Conservation (phyloP, 2,797 vertebrate genomes). For the Amniataba percoides region DNA sequence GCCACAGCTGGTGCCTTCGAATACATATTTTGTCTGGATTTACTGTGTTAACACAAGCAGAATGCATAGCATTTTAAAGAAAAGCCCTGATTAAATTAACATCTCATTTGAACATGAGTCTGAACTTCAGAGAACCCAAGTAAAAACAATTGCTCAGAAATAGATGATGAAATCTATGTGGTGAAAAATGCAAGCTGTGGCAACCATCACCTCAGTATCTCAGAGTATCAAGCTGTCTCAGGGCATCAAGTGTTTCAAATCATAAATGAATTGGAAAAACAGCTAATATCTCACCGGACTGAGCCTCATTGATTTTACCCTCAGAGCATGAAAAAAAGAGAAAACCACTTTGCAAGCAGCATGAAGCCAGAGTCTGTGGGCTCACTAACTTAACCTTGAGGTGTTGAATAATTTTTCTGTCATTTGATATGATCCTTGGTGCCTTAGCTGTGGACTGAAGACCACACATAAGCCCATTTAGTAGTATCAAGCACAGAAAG, state of each 20-base stretch:
- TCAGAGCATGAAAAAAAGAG: slow-evolving; percentile 69
- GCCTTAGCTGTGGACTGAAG: slow-evolving; percentile 42
- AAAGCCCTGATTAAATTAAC: slow-evolving; percentile 39
- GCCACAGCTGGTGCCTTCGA: slow-evolving; percentile 15
- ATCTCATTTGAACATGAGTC: slow-evolving; percentile 26
- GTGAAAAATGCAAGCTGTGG: slow-evolving; percentile 52
- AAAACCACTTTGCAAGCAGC: slow-evolving; percentile 73
- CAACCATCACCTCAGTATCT: slow-evolving; percentile 58
- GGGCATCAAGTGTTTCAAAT: slow-evolving; percentile 78
- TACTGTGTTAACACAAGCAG: slow-evolving; percentile 25
- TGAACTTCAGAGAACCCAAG: slow-evolving; percentile 28
- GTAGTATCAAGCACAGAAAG: slow-evolving; percentile 12
- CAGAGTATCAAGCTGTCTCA: slow-evolving; percentile 54
- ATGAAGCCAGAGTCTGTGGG: slow-evolving; percentile 61
- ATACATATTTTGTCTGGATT: slow-evolving; percentile 32
- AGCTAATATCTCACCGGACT: slow-evolving; percentile 79
- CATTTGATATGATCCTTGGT: slow-evolving; percentile 59
- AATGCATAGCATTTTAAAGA: slow-evolving; percentile 24
- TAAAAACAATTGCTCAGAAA: slow-evolving; percentile 24
- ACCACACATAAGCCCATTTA: slow-evolving; percentile 27
- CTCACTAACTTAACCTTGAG: slow-evolving; percentile 78
- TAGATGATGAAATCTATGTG: slow-evolving; percentile 47
- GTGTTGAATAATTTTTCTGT: slow-evolving; percentile 74
- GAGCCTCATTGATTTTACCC: slow-evolving; percentile 80
- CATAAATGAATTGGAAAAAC: slow-evolving; percentile 82